phyloP scores from a whole-genome alignment of 2,113 vertebrate species.

The Alosa alosa region DNA sequence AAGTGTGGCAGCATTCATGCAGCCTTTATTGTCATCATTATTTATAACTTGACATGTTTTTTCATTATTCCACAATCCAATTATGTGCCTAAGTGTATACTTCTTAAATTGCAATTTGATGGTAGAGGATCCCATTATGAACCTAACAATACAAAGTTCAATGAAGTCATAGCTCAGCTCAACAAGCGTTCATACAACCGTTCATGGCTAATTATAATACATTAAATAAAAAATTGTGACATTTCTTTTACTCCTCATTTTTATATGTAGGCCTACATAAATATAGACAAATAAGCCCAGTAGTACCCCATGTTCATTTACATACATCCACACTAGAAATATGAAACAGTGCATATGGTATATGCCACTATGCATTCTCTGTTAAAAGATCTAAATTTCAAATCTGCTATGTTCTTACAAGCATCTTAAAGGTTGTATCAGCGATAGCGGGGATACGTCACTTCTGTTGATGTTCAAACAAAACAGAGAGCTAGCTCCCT shows the following conservation, averaged over 20 bases:
- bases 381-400: not conserved
- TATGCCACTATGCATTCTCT: not conserved
- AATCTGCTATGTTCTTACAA: not conserved
- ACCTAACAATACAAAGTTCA: constrained; percentile 28
- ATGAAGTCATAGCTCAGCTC: constrained; percentile 34
- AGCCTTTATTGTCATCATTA: constrained; percentile 39
- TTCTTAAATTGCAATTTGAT: constrained; percentile 34
- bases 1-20: constrained; percentile 32
- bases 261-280: not conserved
- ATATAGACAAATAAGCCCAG: not conserved
- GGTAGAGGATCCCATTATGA: constrained; percentile 36
- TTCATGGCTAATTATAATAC: constrained; percentile 6
- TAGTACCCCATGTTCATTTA: not conserved
- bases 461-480: no score
- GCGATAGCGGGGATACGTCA: no score
- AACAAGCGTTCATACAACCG: constrained; percentile 16
- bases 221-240: not conserved
- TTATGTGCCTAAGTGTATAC: constrained; percentile 29
- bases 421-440: not conserved
- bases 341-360: not conserved
- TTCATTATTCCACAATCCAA: constrained; percentile 37
- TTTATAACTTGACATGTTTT: constrained; percentile 41
- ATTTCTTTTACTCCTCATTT: not conserved
- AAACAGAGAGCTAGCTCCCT: no score
- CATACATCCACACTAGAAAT: not conserved